Evolutionary conservation across 2,888 invertebrate species (phyloP), one percentile per base, ranked within the genome.

Genomic region (Eupithecia inturbata): DNA sequence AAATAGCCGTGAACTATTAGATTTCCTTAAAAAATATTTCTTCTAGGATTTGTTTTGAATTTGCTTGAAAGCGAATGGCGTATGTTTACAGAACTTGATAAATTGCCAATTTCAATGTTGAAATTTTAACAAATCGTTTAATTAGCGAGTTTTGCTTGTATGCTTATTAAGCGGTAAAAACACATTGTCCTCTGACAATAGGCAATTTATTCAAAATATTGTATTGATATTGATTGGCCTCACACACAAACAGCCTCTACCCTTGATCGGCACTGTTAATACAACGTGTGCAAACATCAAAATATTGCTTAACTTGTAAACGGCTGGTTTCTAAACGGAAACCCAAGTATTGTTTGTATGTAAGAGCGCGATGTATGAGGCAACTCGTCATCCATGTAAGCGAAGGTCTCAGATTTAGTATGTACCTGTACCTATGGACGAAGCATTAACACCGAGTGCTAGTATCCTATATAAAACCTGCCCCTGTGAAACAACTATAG

Each of bases 261-360:
- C 84, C 83, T 85, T 85, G 84, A 84, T 77, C 67, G 76, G 12
- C 45, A 72, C 78, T 83, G 80, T 77, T 78, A 73, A 82, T 83
- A 80, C 83, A 81, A 82, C 82, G 84, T 82, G 83, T 82, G 82
- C 78, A 84, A 82, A 81, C 82, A 79, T 84, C 83, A 83, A 33
- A 77, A 75, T 83, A 80, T 91, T 91, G 88, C 87, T 79, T 80
- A 90, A 91, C 87, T 75, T 81, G 82, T 84, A 85, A 88, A 86
- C 83, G 82, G 85, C 83, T 87, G 87, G 88, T 91, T 91, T 91
- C 89, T 88, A 90, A 91, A 91, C 89, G 92, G 91, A 92, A 91
- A 91, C 87, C 83, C 79, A 83, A 82, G 83, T 86, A 87, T 85
- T 83, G 86, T 88, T 85, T 87, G 83, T 87, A 87, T 82, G 84